Evolutionary conservation across 2,797 vertebrate genomes (phyloP).

Genomic region (Ctenochaetus hawaiiensis): DNA sequence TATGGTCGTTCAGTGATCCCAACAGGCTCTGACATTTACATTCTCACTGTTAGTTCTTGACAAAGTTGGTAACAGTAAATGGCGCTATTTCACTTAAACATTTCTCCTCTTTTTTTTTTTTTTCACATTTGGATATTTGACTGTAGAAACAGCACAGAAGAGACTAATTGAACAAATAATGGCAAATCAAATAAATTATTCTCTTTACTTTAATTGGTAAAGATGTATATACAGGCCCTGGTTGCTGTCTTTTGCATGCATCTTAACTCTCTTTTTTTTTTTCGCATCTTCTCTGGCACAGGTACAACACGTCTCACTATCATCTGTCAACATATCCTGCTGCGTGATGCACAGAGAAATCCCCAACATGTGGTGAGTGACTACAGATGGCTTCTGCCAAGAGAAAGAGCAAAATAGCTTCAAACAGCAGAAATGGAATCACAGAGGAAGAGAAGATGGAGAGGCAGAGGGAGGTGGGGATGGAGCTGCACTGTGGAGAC

Average conservation of each 20-base stretch:
- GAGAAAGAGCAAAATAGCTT: slow-evolving; percentile 40
- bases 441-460: slow-evolving; percentile 19
- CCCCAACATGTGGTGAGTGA: slow-evolving; percentile 45
- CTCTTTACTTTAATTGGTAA: too few species aligned
- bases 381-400: slow-evolving; percentile 61
- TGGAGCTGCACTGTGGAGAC: slow-evolving; percentile 3
- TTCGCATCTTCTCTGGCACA: slow-evolving; percentile 22
- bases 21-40: neutral
- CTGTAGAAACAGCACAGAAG: too few species aligned
- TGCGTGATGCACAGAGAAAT: slow-evolving; percentile 29
- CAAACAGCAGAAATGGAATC: slow-evolving; percentile 28
- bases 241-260: neutral
- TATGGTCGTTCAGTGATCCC: neutral
- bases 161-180: too few species aligned
- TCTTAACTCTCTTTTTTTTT: neutral
- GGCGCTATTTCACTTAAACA: neutral
- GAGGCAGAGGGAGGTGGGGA: neutral
- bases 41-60: neutral
- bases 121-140: neutral
- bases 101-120: neutral
- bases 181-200: too few species aligned
- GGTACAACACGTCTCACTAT: slow-evolving; percentile 8
- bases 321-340: slow-evolving; percentile 18
- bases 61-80: neutral
- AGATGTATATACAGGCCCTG: neutral